phyloP scores from a whole-genome alignment of 2,113 vertebrate genomes.

The Grus americana region DNA sequence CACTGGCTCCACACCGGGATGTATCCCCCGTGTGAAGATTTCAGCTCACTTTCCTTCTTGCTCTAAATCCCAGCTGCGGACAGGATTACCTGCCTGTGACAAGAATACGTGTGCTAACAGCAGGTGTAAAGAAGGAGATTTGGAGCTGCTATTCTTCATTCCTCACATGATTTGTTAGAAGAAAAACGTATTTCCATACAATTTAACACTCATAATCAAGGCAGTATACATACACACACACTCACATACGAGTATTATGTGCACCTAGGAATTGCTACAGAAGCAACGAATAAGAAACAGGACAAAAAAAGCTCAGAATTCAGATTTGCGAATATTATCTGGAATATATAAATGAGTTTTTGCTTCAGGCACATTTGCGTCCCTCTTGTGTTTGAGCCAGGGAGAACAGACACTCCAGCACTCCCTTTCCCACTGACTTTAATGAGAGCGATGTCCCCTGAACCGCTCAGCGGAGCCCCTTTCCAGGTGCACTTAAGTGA shows the following conservation, averaged over 20 bases:
- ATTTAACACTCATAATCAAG: background rate
- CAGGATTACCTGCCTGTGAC: background rate
- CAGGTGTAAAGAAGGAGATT: background rate
- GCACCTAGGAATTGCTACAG: background rate
- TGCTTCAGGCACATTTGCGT: background rate
- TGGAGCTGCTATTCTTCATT: background rate
- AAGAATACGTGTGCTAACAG: background rate
- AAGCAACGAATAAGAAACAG: background rate
- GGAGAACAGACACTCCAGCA: conserved; percentile 15
- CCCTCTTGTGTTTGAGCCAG: conserved; percentile 19
- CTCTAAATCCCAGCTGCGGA: background rate
- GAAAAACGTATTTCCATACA: background rate
- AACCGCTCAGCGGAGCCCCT: background rate
- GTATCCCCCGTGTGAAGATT: rapidly evolving
- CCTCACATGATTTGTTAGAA: background rate
- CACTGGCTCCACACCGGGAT: background rate
- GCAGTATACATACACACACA: background rate
- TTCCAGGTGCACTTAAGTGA: conserved; percentile 25
- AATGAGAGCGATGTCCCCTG: background rate
- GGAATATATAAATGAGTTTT: conserved; percentile 1
- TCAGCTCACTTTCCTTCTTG: background rate
- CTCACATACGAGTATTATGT: background rate
- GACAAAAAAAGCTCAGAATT: background rate
- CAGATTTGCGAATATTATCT: background rate
- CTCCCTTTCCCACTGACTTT: conserved; percentile 1